phyloP scores from a whole-genome alignment of 2,113 vertebrate species.

The Craseonycteris thonglongyai region DNA sequence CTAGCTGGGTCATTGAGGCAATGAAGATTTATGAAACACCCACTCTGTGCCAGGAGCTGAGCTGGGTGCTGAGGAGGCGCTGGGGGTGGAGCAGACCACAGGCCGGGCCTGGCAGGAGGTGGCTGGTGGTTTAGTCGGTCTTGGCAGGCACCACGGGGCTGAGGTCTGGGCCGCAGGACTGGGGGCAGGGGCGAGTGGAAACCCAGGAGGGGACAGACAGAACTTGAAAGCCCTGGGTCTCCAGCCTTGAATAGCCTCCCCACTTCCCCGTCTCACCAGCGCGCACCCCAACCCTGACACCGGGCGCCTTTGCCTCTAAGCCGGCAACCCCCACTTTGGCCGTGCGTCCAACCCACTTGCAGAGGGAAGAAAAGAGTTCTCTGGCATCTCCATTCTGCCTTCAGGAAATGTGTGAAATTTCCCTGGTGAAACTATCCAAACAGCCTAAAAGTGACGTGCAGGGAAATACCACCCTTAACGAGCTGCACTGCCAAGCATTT shows the following conservation, averaged over 20 bases:
- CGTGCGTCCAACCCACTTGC: background rate
- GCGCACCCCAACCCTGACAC: no score
- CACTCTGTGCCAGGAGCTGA: background rate
- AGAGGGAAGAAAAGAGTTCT: background rate
- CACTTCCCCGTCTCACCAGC: fast-evolving
- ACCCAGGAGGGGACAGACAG: background rate
- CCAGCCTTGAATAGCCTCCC: background rate
- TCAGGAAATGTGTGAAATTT: background rate
- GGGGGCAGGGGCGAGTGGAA: fast-evolving
- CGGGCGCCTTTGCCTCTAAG: background rate
- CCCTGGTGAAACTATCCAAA: background rate
- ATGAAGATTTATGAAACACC: background rate
- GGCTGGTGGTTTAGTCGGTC: background rate
- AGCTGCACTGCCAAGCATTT: background rate
- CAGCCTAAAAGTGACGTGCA: background rate
- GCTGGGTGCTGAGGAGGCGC: background rate
- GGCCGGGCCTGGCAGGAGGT: background rate
- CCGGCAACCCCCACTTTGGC: background rate
- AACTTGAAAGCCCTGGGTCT: background rate
- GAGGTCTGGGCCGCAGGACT: background rate
- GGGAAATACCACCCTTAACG: background rate
- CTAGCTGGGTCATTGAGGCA: no score
- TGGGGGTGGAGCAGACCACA: fast-evolving
- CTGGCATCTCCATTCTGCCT: background rate
- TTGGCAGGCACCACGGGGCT: background rate